Evolutionary conservation across 2,888 invertebrate species (phyloP).

Genomic region (Melanchra persicariae): DNA sequence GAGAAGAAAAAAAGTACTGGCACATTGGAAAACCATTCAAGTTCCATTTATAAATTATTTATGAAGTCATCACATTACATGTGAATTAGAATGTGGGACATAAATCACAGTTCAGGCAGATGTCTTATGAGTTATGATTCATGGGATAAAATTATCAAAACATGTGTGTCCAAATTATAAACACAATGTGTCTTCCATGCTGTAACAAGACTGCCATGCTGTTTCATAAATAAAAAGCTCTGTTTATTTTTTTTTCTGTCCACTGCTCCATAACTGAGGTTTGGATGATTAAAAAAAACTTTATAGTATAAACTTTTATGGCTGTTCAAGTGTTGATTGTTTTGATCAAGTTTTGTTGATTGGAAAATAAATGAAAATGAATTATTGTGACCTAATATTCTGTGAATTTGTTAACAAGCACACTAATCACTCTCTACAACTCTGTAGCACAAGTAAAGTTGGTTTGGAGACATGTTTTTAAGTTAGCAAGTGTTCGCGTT

Average conservation of each 20-base stretch:
- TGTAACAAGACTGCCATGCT: slow-evolving; percentile 62
- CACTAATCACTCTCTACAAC: neutral
- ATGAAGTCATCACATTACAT: slow-evolving; percentile 46
- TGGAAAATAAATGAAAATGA: neutral
- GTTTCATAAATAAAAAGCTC: slow-evolving; percentile 74
- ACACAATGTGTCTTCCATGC: slow-evolving; percentile 72
- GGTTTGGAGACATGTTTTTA: neutral
- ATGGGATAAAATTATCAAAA: slow-evolving; percentile 71
- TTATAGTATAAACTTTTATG: slow-evolving; percentile 10
- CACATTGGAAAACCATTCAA: slow-evolving; percentile 28
- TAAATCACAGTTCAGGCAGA: slow-evolving; percentile 73
- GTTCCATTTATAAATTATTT: slow-evolving; percentile 44
- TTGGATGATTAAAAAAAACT: slow-evolving; percentile 37
- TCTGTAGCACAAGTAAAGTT: slow-evolving; percentile 1
- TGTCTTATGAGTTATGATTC: slow-evolving; percentile 80
- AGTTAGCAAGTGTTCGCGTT: neutral
- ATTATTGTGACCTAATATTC: neutral
- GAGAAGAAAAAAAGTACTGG: neutral
- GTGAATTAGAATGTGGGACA: slow-evolving; percentile 54
- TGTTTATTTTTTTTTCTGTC: slow-evolving; percentile 75
- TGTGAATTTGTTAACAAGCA: slow-evolving; percentile 16
- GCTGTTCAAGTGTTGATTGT: slow-evolving; percentile 2
- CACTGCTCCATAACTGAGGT: slow-evolving; percentile 25
- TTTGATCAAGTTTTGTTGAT: slow-evolving; percentile 11
- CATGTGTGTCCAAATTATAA: slow-evolving; percentile 77